A percentile compares a stretch with the other conserved stretches of the same genome.
Evolutionary conservation across 1,140 invertebrate species (phyloP).

Genomic region (Orius insidiosus): DNA sequence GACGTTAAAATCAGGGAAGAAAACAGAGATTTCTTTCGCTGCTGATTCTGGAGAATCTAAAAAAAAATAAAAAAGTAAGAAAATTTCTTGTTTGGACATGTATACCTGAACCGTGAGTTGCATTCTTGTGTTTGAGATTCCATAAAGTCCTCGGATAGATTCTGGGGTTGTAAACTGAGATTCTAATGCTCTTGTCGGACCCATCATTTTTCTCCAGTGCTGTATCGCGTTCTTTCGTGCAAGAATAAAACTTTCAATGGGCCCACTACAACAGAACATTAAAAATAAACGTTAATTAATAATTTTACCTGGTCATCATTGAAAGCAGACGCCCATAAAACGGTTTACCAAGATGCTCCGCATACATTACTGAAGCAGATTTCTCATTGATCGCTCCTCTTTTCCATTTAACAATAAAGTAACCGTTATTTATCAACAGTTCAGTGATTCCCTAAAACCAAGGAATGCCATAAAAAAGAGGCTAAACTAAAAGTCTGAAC

Average conservation of each 20-base stretch:
- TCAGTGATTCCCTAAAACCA: conserved; percentile 40
- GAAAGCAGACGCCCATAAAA: conserved; percentile 72
- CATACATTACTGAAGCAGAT: conserved; percentile 61
- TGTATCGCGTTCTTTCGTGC: conserved; percentile 48
- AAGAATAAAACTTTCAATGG: conserved; percentile 59
- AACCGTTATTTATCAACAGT: conserved; percentile 49
- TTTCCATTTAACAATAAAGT: conserved; percentile 55
- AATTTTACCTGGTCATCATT: conserved; percentile 61
- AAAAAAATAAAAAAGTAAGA: conserved; percentile 22
- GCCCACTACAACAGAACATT: conserved; percentile 45
- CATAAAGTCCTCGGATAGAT: conserved; percentile 62
- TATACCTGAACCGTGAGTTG: conserved; percentile 74
- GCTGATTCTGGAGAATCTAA: conserved; percentile 62
- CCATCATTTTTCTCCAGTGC: conserved; percentile 67
- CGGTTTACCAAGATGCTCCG: conserved; percentile 67
- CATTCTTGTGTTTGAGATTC: conserved; percentile 80
- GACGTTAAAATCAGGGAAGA: conserved; percentile 61
- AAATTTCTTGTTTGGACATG: too few species aligned
- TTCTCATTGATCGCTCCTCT: conserved; percentile 37
- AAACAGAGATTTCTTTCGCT: conserved; percentile 55
- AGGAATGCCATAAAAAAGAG: conserved; percentile 6
- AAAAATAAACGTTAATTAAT: background rate
- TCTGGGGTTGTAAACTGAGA: conserved; percentile 58
- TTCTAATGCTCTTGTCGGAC: conserved; percentile 71
- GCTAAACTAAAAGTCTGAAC: too few species aligned